A percentile compares a stretch with the other conserved stretches of the same genome.
Conservation (phyloP, 2,113 vertebrate species). For the Prochilodus magdalenae region DNA sequence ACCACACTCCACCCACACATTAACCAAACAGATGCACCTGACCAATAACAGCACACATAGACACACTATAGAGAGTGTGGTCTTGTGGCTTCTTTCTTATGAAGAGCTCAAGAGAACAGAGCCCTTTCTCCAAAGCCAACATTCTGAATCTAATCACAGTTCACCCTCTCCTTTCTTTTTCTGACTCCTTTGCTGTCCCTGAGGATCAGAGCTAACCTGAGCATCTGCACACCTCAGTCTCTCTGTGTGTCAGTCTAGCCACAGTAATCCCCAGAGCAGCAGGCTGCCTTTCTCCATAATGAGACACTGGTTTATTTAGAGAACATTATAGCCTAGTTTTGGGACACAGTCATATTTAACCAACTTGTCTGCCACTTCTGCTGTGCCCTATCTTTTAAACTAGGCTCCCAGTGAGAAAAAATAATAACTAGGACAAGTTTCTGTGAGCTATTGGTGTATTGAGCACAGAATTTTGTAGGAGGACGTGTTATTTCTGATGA, state of each 20-base stretch:
- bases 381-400: constrained; percentile 8
- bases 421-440: constrained; percentile 54
- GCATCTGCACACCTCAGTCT: background rate
- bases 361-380: constrained; percentile 57
- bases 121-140: constrained; percentile 15
- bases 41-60: background rate
- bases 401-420: background rate
- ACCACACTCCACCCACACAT: too few species aligned
- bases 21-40: too few species aligned
- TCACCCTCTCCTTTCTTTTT: constrained; percentile 40
- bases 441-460: background rate
- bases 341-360: constrained; percentile 61
- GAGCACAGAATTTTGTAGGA: background rate
- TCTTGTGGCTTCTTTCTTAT: background rate
- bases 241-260: constrained; percentile 11
- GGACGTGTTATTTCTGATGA: background rate
- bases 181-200: constrained; percentile 41
- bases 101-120: background rate
- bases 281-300: constrained; percentile 59
- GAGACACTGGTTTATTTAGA: constrained; percentile 69
- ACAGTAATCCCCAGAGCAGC: constrained; percentile 15
- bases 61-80: too few species aligned
- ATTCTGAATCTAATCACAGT: constrained; percentile 59
- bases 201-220: constrained; percentile 52
- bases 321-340: constrained; percentile 66